Percentiles rank a stretch among this genome's conserved stretches.
phyloP scores from a whole-genome alignment of 1,140 invertebrate species.

The Stenopsyche tienmushanensis region DNA sequence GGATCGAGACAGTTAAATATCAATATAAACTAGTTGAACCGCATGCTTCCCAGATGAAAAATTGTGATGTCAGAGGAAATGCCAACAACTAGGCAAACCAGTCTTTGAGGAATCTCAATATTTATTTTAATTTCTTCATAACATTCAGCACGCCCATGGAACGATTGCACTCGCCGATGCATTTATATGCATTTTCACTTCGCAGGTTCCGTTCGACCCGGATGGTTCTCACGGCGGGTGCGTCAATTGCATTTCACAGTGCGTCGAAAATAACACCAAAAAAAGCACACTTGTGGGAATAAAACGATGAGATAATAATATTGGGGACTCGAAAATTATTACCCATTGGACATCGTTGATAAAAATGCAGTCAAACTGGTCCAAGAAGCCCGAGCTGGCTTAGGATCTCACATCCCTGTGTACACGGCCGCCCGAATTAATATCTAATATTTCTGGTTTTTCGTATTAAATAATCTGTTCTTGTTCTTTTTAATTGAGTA shows the following conservation, averaged over 20 bases:
- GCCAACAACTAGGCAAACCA: too few species aligned
- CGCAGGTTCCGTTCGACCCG: neutral
- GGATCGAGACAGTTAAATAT: too few species aligned
- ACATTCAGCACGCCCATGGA: too few species aligned
- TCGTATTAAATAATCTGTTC: constrained; percentile 40
- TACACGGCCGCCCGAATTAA: constrained; percentile 27
- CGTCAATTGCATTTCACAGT: too few species aligned
- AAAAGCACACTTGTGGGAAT: constrained; percentile 32
- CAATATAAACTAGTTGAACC: too few species aligned
- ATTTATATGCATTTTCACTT: too few species aligned
- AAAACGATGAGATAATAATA: constrained; percentile 37
- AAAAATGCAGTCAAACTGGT: constrained; percentile 43
- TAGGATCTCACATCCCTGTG: neutral
- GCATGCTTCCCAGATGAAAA: too few species aligned
- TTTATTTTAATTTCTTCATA: too few species aligned
- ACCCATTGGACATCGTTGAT: constrained; percentile 42
- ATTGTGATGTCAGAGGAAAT: too few species aligned
- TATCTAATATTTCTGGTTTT: constrained; percentile 41
- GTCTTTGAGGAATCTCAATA: too few species aligned
- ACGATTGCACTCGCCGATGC: too few species aligned
- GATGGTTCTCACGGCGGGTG: neutral
- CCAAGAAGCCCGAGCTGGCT: neutral
- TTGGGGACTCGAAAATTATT: constrained; percentile 42
- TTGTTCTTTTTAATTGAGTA: constrained; percentile 42
- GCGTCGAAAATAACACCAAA: neutral